A percentile compares a stretch with the other conserved stretches of the same genome.
These are phyloP conservation scores for Rhynchophorus ferrugineus DNA, from an alignment of 1,140 invertebrate genomes.

Conservation along the genomic window DNA sequence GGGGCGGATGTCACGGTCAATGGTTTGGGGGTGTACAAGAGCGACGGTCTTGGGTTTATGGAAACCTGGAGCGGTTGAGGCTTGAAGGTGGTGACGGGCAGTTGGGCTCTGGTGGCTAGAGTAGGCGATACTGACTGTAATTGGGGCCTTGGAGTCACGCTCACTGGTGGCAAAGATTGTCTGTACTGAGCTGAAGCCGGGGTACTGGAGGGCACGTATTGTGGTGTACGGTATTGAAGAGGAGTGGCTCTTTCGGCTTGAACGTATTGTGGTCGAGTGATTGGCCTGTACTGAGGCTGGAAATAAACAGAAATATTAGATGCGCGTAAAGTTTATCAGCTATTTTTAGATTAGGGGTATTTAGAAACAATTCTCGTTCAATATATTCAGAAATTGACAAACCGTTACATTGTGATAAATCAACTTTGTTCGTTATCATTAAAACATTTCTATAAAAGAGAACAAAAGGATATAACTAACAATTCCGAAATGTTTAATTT, in stretches of 20 bases:
- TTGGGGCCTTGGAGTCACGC: slow-evolving; percentile 45
- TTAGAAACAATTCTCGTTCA: no score
- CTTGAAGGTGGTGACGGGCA: slow-evolving; percentile 57
- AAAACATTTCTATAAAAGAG: no score
- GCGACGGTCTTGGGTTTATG: slow-evolving; percentile 48
- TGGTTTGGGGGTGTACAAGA: slow-evolving; percentile 46
- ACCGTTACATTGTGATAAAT: no score
- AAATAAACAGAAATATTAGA: neutral
- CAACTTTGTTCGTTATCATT: no score
- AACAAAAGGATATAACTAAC: no score
- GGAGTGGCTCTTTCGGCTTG: neutral
- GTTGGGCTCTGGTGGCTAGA: slow-evolving; percentile 45
- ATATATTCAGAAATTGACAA: no score
- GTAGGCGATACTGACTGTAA: slow-evolving; percentile 31
- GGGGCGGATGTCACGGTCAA: slow-evolving; percentile 38
- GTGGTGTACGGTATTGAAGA: slow-evolving; percentile 29
- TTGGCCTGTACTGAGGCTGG: neutral
- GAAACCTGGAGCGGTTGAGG: slow-evolving; percentile 54
- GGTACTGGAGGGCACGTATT: slow-evolving; percentile 27
- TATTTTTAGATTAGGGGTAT: no score
- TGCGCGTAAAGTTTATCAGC: neutral
- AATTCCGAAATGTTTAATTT: no score
- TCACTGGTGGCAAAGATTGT: slow-evolving; percentile 35
- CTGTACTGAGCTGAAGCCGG: slow-evolving; percentile 8
- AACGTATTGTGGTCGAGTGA: slow-evolving; percentile 29